A percentile compares a stretch with the other conserved stretches of the same genome.
Evolutionary conservation across 2,888 invertebrate species (phyloP).

Genomic region (Arrhopalites spinosus): DNA sequence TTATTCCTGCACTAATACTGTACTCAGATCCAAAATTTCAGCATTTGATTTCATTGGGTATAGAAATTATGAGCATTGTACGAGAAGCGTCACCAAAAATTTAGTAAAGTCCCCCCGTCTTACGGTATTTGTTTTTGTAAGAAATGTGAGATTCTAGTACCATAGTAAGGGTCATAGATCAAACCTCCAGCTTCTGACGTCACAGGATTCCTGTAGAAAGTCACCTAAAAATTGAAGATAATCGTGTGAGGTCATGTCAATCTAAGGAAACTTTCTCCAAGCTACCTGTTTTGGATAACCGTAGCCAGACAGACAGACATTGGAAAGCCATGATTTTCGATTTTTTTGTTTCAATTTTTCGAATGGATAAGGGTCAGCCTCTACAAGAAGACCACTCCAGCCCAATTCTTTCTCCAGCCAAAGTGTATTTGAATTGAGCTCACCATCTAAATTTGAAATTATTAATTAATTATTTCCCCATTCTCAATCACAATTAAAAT

Average conservation of each 20-base stretch:
- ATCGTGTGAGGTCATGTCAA: not conserved
- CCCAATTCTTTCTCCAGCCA: slow-evolving; percentile 35
- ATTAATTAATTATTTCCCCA: no score
- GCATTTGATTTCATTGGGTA: no score
- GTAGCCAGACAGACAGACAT: slow-evolving; percentile 32
- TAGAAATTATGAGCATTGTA: no score
- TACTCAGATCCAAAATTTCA: no score
- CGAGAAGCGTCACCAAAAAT: no score
- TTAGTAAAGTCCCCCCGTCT: no score
- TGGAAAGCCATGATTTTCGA: slow-evolving; percentile 37
- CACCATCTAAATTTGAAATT: slow-evolving; percentile 34
- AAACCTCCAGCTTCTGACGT: slow-evolving; percentile 34
- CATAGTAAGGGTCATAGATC: slow-evolving; percentile 27
- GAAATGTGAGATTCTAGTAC: no score
- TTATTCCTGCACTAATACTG: no score
- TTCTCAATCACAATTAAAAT: no score
- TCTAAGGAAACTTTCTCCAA: no score
- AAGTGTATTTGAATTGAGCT: slow-evolving; percentile 32
- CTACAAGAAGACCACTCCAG: slow-evolving; percentile 34
- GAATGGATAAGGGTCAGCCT: slow-evolving; percentile 38
- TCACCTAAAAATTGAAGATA: slow-evolving; percentile 22
- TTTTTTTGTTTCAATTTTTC: slow-evolving; percentile 23
- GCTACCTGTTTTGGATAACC: slow-evolving; percentile 32
- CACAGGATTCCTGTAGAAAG: slow-evolving; percentile 32
- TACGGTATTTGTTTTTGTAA: no score